Conservation (phyloP, 1,140 invertebrate species). For the Chrysomallon squamiferum region DNA sequence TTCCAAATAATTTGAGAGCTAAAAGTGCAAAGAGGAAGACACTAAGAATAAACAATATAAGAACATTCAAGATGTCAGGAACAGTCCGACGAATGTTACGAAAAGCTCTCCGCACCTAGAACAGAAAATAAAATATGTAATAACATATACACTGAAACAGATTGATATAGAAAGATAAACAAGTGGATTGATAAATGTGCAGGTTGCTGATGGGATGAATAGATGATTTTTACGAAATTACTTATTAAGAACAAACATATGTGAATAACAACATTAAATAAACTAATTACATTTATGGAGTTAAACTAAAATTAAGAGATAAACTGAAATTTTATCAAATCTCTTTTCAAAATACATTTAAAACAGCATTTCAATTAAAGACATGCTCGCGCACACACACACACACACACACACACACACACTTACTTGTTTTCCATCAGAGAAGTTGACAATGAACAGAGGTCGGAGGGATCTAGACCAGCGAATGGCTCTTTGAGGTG, state of each 20-base stretch:
- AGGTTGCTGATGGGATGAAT: too few species aligned
- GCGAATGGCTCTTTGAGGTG: conserved; percentile 48
- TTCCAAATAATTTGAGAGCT: conserved; percentile 65
- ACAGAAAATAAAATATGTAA: too few species aligned
- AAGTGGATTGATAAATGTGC: background rate
- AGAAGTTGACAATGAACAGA: conserved; percentile 67
- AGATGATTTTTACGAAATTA: too few species aligned
- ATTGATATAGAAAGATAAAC: background rate
- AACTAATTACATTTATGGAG: too few species aligned
- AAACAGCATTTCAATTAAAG: too few species aligned
- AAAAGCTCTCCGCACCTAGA: conserved; percentile 65
- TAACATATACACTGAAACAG: conserved; percentile 8
- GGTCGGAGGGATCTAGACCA: conserved; percentile 65
- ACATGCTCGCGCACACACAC: too few species aligned
- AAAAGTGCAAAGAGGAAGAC: conserved; percentile 66
- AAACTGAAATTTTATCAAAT: too few species aligned
- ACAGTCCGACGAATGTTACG: conserved; percentile 67
- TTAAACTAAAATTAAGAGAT: too few species aligned
- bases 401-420: too few species aligned
- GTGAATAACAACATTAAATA: too few species aligned
- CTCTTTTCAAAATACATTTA: too few species aligned
- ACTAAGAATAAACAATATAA: conserved; percentile 65
- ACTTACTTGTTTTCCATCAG: conserved; percentile 67
- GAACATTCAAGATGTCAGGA: conserved; percentile 66
- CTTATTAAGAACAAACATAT: too few species aligned